Evolutionary conservation across 2,888 invertebrate species (phyloP), one percentile per base, ranked within the genome.

Genomic region (Epinotia ramella): DNA sequence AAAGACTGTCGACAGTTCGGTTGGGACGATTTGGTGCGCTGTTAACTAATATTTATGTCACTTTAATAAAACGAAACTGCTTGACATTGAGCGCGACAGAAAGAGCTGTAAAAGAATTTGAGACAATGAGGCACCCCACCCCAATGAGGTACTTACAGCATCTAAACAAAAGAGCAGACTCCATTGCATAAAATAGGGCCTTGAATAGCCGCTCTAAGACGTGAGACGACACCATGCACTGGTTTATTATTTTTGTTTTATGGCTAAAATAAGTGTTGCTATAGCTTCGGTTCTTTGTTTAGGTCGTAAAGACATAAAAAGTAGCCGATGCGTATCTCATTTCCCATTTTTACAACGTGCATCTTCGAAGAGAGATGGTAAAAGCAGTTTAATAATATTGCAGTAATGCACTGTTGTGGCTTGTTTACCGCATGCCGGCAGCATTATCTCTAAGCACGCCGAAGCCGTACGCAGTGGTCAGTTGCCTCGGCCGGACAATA

Each of bases 401-500:
- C 70, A 75, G 65, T 69, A 66, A 75, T 66, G 65, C 49, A 71
- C 72, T 72, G 67, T 76, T 71, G 72, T 67, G 76, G 71, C 67
- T 73, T 63, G 62, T 62, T 67, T 66, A 75, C 75, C 70, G 60
- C 75, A 75, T 46, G 24, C 71, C 67, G 53, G 24, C 40, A 73
- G 60, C 65, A 73, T 68, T 71, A 71, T 76, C 75, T 76, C 67
- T 72, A 72, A 72, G 72, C 76, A 72, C 60, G 67, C 73, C 60
- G 60, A 40, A n/a, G 40, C 70, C 63, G 64, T 70, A 70, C 44
- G 73, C 73, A 77, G 69, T 63, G 75, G 60, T 56, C 59, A 76
- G 66, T 79, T 59, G 70, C 77, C 79, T 69, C 68, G 77, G 76
- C 69, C 77, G 49, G 77, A 77, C 78, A 79, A 80, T 79, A 78